Evolutionary conservation across 2,888 invertebrate species (phyloP).

Genomic region (Drosophila tanythrix): DNA sequence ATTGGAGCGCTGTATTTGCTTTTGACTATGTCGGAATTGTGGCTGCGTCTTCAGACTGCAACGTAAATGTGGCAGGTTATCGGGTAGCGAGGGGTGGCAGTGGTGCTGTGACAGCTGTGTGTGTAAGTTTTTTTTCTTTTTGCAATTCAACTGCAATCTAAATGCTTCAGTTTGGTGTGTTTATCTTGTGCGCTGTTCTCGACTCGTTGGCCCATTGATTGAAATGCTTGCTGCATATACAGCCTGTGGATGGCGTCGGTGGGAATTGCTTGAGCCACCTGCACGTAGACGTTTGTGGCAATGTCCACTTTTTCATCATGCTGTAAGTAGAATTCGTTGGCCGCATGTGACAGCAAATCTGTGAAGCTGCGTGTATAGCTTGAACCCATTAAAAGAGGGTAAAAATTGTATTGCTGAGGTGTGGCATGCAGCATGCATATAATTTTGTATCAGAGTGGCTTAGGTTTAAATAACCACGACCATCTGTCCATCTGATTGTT

Average conservation of each 20-base stretch:
- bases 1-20: constrained; percentile 28
- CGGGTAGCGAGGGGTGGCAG: background rate
- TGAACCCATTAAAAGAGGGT: background rate
- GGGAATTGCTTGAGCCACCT: constrained; percentile 5
- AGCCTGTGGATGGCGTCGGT: background rate
- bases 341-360: constrained; percentile 7
- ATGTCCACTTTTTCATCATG: constrained; percentile 11
- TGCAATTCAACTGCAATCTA: constrained; percentile 50
- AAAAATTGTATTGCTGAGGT: background rate
- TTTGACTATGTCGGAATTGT: constrained; percentile 18
- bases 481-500: background rate
- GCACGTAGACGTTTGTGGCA: constrained; percentile 9
- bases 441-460: background rate
- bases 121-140: constrained; percentile 27
- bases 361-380: background rate
- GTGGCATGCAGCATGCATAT: background rate
- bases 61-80: background rate
- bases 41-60: constrained; percentile 9
- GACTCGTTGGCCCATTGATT: constrained; percentile 27
- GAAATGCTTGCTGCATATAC: constrained; percentile 19
- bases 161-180: constrained; percentile 46
- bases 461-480: background rate
- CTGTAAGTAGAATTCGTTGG: constrained; percentile 10
- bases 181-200: constrained; percentile 21
- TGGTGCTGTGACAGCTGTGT: constrained; percentile 5